Base-by-base conservation (phyloP, 1,140 invertebrate genomes). In the Sycobia sp. region DNA sequence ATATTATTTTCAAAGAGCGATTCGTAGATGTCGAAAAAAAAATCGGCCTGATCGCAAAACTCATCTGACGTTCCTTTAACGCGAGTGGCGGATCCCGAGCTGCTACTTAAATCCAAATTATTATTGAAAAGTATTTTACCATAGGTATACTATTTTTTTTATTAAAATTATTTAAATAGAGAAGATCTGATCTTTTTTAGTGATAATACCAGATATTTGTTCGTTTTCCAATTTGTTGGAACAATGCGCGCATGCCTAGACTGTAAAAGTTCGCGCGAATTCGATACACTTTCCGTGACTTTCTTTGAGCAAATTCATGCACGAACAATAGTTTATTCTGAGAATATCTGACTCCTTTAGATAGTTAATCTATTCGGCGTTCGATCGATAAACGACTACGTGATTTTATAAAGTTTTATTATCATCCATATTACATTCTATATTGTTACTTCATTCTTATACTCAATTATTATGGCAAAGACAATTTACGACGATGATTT, bases 401-500 rank as follows among this genome's bases (percentile, higher is more conserved):
- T 53, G 18, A 61, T 49, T 59, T 36, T 39, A 50, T 61, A 44
- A 51, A 23, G 44, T 61, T 61, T 53, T 5, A 60, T 51, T 60
- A 60, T 51, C 32, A 7, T 3, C 29, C 11, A 41, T 43, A 53
- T 53, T 41, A 36, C 27, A 41, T 44, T 29, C 3, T 46, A 46
- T 62, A 46, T 62, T 62, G 29, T 54, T 62, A 61, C 10, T 54
- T 54, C 54, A 46, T 54, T 54, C 39, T 54, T 44, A 13, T 60
- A 53, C 5, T 16, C 20, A 60, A 22, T 41, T 36, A 53, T 44
- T 29, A 49, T 11, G 14, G 11, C 8, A 16, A 29, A 32, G 22
- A 41, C 14, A 13, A 61, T 41, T n/a, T 14, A 61, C 18, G 14
- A 44, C 13, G n/a, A 61, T 44, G 39, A 53, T 44, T 20, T 43